Conservation (phyloP, 2,888 invertebrate species). For the Caenorhabditis imperialis region DNA sequence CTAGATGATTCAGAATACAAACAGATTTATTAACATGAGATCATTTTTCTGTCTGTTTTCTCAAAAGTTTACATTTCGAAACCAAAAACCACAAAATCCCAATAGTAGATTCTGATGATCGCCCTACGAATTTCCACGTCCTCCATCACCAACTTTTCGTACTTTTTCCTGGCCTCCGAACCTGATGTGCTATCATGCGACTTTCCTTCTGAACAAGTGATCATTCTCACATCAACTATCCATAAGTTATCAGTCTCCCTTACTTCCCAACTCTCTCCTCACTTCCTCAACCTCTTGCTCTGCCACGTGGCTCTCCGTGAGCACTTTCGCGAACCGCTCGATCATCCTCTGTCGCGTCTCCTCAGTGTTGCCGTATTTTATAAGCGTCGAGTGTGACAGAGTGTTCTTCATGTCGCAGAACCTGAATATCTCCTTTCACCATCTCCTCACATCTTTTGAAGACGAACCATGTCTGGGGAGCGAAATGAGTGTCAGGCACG, state of each 20-base stretch:
- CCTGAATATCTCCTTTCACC: conserved; percentile 11
- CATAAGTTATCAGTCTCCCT: background rate
- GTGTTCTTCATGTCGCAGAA: conserved; percentile 40
- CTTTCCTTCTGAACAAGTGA: conserved; percentile 17
- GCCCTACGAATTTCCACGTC: too few relatives aligned
- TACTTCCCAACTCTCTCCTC: conserved; percentile 20
- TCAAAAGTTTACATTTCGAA: too few relatives aligned
- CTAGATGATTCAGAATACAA: too few relatives aligned
- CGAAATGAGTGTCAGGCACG: conserved; percentile 26
- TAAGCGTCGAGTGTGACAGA: conserved; percentile 18
- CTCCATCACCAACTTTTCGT: too few relatives aligned
- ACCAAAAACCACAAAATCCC: too few relatives aligned
- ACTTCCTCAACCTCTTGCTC: conserved; percentile 22
- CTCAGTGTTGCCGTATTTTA: conserved; percentile 16
- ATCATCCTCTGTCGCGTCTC: conserved; percentile 23
- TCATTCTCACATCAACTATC: too few relatives aligned
- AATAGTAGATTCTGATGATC: too few relatives aligned
- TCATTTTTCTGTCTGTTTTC: too few relatives aligned
- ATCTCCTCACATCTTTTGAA: background rate
- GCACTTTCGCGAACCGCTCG: conserved; percentile 17
- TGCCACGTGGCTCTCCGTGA: conserved; percentile 12
- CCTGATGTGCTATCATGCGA: too few relatives aligned
- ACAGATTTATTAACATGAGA: too few relatives aligned
- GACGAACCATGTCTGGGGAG: conserved; percentile 30
- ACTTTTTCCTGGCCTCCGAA: too few relatives aligned